These are phyloP conservation scores for Eulithis testata DNA, from an alignment of 2,888 invertebrate genomes.

Conservation along the genomic window DNA sequence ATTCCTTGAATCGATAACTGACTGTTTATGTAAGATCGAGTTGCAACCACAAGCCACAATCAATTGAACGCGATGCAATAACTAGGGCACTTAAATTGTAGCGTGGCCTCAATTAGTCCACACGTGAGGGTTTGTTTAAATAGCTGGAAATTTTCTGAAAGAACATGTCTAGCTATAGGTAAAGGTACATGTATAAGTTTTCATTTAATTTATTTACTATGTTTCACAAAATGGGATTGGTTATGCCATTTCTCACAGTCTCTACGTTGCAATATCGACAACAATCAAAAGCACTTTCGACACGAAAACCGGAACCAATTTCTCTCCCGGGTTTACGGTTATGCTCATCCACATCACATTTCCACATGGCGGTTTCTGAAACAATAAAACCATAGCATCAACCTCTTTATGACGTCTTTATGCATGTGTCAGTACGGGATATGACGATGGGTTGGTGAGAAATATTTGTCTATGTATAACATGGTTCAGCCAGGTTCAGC, in stretches of 20 bases:
- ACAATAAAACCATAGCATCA: constrained; percentile 55
- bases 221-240: no score
- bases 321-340: constrained; percentile 43
- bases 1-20: constrained; percentile 1
- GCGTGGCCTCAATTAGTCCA: constrained; percentile 22
- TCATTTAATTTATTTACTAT: no score
- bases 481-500: constrained; percentile 17
- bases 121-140: constrained; percentile 1
- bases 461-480: constrained; percentile 39
- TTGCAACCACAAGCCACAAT: constrained; percentile 19
- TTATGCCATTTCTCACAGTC: not conserved
- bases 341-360: constrained; percentile 27
- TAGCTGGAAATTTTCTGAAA: not conserved
- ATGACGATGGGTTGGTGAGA: constrained; percentile 44
- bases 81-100: constrained; percentile 27
- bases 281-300: constrained; percentile 19
- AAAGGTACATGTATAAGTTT: no score
- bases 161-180: no score
- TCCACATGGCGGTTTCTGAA: constrained; percentile 28
- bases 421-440: constrained; percentile 54
- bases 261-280: constrained; percentile 8
- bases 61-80: constrained; percentile 26
- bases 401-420: constrained; percentile 52
- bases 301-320: constrained; percentile 54
- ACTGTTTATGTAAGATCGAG: constrained; percentile 11